These are phyloP conservation scores for Remorina albescens DNA, from an alignment of 2,797 vertebrate genomes.

Conservation along the genomic window DNA sequence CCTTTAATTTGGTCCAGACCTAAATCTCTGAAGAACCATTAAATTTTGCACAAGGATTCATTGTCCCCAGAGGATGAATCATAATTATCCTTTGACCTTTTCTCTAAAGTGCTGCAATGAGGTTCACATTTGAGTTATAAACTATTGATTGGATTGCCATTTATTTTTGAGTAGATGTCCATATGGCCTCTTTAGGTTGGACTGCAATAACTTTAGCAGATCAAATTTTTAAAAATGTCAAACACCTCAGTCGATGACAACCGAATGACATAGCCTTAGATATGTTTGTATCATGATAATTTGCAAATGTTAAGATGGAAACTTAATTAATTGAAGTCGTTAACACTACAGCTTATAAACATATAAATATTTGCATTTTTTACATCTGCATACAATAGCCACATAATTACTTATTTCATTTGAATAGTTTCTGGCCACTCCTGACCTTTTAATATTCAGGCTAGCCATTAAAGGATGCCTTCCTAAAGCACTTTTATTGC, in stretches of 20 bases:
- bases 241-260: neutral
- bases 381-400: neutral
- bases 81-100: neutral
- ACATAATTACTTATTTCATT: neutral
- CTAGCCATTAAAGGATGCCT: neutral
- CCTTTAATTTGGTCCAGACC: neutral
- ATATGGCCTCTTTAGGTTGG: neutral
- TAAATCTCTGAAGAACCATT: neutral
- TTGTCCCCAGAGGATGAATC: neutral
- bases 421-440: neutral
- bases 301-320: too few relatives aligned
- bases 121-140: slow-evolving; percentile 3
- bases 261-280: neutral
- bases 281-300: neutral
- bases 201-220: neutral
- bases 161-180: neutral
- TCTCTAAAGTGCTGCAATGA: neutral
- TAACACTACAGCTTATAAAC: neutral
- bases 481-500: neutral
- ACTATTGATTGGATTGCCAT: neutral
- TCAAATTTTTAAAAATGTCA: neutral
- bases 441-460: neutral
- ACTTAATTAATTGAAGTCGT: neutral
- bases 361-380: neutral
- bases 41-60: neutral